Evolutionary conservation across 1,140 invertebrate genomes (phyloP), one percentile per base, ranked within the genome.

Genomic region (Drosophila kurseongensis): DNA sequence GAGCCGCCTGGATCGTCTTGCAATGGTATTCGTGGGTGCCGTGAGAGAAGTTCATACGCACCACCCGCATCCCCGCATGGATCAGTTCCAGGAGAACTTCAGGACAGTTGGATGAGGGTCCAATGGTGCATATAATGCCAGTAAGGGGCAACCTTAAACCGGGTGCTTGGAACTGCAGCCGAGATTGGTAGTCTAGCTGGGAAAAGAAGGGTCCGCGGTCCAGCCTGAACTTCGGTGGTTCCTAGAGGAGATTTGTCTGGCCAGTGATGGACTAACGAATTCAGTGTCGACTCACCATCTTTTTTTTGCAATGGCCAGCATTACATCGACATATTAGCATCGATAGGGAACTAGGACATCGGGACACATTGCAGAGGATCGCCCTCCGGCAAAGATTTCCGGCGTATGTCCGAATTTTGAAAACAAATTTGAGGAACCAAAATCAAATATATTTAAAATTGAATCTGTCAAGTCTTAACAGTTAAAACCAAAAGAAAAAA

Each of bases 21-120:
- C 94, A 95, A 91, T 99, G 98, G 92, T 98, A 98, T 89, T 99
- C 98, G 89, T 99, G 96, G 0, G 97, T 96, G 48, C 98, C 98
- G 92, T 99, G 98, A 3, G 98, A 99, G 93, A 99, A 99, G 93
- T 99, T 99, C 91, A 99, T 94, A 48, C 98, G 95, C 8, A 98
- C 98, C 63, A 99, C 96, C 80, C 99, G 98, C 98, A 99, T 99
- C 1, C 99, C 98, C 2, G 97, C 97, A 68, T 97, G 95, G 88
- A 99, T 98, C 96, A 99, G 98, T 76, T 98, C 94, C 77, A 97
- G 96, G 12, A 99, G 92, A 69, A 95, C 96, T 14, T 95, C 95
- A 0, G 97, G 95, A 41, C 95, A 94, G 23, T 95, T 94, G n/a
- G 97, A 98, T 1, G 96, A 97, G 4, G 98, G 98, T 12, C 98